These are phyloP conservation scores for Rattus norvegicus DNA, from an alignment of 2,113 vertebrate species.

Conservation along the genomic window GRCr8 NC_086023.1:102251001-102251500, in stretches of 20 bases:
- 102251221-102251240: background rate
- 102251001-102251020: conserved; percentile 74
- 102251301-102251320: fast-evolving
- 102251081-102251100: conserved; percentile 87
- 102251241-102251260: background rate
- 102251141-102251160: conserved; percentile 54
- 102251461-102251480: background rate
- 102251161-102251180: too few species aligned
- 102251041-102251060: too few species aligned
- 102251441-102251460: background rate
- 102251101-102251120: conserved; percentile 44
- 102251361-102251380: background rate
- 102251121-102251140: conserved; percentile 36
- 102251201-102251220: background rate
- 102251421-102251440: background rate
- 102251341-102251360: background rate
- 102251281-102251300: background rate
- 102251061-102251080: conserved; percentile 27
- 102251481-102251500: background rate
- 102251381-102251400: too few species aligned
- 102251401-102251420: too few species aligned
- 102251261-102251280: background rate
- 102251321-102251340: background rate
- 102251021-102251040: background rate
- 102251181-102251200: background rate